phyloP scores from a whole-genome alignment of 2,888 invertebrate genomes.

The Monoplex corrugatus region DNA sequence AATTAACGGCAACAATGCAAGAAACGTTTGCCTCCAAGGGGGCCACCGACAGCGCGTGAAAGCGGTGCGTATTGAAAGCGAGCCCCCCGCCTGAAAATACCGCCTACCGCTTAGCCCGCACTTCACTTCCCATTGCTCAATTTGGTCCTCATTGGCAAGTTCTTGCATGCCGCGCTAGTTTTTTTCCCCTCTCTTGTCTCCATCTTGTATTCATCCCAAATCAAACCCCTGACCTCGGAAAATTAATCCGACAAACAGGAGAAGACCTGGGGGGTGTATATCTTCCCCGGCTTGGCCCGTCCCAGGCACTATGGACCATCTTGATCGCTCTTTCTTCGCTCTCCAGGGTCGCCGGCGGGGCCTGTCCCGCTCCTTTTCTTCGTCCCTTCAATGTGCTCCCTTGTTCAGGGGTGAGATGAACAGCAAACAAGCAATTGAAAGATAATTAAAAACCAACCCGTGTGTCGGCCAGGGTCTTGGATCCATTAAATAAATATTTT shows the following conservation, averaged over 20 bases:
- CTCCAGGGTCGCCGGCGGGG: conserved; percentile 28
- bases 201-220: conserved; percentile 37
- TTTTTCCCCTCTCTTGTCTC: not conserved
- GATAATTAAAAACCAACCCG: conserved; percentile 60
- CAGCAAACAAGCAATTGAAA: conserved; percentile 57
- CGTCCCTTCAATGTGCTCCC: conserved; percentile 23
- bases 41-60: not conserved
- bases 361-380: conserved; percentile 14
- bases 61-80: not conserved
- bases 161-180: not conserved
- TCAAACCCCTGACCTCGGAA: conserved; percentile 44
- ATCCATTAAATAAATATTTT: conserved; percentile 62
- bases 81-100: not conserved
- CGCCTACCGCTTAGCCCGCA: not conserved
- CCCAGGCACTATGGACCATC: conserved; percentile 3
- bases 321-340: conserved; percentile 21
- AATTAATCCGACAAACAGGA: conserved; percentile 45
- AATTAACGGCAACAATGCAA: conserved; percentile 6
- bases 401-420: conserved; percentile 50
- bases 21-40: not conserved
- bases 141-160: conserved; percentile 34
- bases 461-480: conserved; percentile 49
- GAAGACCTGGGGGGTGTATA: conserved; percentile 43
- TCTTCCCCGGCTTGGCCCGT: not conserved
- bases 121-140: conserved; percentile 31